Percentiles rank a stretch among this genome's conserved stretches.
Conservation (phyloP, 2,797 vertebrate species). For the Momotus momota region DNA sequence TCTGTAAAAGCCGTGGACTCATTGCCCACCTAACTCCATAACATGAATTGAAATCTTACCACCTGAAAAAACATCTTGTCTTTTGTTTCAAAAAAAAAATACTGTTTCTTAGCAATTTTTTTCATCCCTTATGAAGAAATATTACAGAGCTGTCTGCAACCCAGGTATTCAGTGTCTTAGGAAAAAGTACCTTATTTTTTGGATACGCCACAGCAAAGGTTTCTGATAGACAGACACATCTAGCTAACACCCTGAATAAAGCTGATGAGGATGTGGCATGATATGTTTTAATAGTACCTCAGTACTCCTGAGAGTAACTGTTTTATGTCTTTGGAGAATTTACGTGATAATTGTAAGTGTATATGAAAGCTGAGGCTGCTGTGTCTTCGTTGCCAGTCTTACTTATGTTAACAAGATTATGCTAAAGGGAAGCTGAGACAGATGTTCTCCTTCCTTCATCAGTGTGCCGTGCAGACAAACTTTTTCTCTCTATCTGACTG, state of each 20-base stretch:
- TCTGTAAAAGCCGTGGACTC: not conserved
- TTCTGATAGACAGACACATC: not conserved
- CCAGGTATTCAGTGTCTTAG: rapidly evolving
- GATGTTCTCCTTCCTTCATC: not conserved
- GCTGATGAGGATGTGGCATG: not conserved
- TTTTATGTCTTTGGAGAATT: not conserved
- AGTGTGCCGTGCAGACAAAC: not conserved
- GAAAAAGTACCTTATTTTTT: not conserved
- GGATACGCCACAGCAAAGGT: not conserved
- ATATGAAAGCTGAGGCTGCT: not conserved
- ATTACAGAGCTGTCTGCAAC: not conserved
- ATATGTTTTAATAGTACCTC: not conserved
- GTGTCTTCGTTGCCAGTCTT: not conserved
- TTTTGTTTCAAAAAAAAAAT: not conserved
- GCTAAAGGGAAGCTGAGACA: not conserved
- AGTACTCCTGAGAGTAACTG: not conserved
- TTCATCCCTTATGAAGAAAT: not conserved
- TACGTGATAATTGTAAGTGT: not conserved
- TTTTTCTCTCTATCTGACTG: not conserved
- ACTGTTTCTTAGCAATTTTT: not conserved
- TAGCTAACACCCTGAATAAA: not conserved
- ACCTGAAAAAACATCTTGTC: not conserved
- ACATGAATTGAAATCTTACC: not conserved
- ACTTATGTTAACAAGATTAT: not conserved
- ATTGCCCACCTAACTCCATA: not conserved